Percentiles rank a stretch among this genome's conserved stretches.
Conservation (phyloP, 2,113 vertebrate species). For the Vombatus ursinus region DNA sequence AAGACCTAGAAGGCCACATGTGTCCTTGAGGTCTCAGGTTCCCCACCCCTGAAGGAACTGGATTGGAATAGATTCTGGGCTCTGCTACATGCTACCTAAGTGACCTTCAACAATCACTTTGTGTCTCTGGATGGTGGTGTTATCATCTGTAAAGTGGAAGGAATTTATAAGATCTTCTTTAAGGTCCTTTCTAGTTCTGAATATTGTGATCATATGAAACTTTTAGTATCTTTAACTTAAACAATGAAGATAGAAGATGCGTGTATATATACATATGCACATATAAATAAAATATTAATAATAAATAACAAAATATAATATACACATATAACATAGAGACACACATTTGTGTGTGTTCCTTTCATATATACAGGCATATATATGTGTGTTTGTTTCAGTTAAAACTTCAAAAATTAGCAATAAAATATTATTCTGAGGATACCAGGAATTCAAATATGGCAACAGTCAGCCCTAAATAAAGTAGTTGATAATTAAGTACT, state of each 20-base stretch:
- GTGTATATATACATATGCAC: background rate
- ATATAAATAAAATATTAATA: background rate
- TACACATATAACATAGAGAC: too few relatives aligned
- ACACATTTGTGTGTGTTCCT: too few relatives aligned
- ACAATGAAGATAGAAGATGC: background rate
- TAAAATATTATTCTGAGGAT: background rate
- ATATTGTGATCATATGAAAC: background rate
- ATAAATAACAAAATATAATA: too few relatives aligned
- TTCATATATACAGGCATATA: too few relatives aligned
- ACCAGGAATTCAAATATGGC: background rate
- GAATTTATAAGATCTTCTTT: background rate
- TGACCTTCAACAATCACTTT: background rate
- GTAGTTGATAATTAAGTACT: background rate
- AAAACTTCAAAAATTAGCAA: background rate
- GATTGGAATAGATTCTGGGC: too few relatives aligned
- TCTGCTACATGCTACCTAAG: background rate
- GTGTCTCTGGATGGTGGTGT: background rate
- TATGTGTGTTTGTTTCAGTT: too few relatives aligned
- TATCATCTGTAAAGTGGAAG: background rate
- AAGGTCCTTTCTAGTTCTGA: background rate
- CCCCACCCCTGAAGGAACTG: too few relatives aligned
- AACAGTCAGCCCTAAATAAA: background rate
- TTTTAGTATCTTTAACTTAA: background rate
- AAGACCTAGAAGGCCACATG: too few relatives aligned
- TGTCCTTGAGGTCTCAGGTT: too few relatives aligned